Percentiles rank a stretch among this genome's conserved stretches.
phyloP scores from a whole-genome alignment of 2,113 vertebrate species.

The Paralichthys olivaceus region DNA sequence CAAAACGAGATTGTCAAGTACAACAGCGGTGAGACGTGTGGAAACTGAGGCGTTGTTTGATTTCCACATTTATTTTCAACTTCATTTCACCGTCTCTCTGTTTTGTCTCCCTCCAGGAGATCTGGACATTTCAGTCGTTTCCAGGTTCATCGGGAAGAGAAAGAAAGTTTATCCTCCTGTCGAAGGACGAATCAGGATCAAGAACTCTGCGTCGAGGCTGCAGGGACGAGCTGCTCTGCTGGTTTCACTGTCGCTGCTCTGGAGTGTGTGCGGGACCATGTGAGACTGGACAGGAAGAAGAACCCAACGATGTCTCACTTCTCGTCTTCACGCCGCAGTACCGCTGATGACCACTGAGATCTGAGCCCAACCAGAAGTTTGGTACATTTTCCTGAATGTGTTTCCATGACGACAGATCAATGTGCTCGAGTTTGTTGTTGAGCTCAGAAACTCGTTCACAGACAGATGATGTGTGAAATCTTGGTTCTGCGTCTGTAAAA shows the following conservation, averaged over 20 bases:
- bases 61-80: neutral
- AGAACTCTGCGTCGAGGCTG: conserved; percentile 43
- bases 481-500: too few relatives aligned
- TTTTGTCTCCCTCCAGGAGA: conserved; percentile 81
- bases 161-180: conserved; percentile 86
- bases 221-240: neutral
- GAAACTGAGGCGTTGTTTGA: too few relatives aligned
- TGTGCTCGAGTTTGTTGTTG: too few relatives aligned
- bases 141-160: conserved; percentile 85
- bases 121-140: conserved; percentile 85
- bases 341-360: neutral
- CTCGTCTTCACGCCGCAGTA: neutral
- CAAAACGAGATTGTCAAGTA: conserved; percentile 84
- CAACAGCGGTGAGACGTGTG: conserved; percentile 85
- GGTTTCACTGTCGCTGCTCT: conserved; percentile 56
- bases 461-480: too few relatives aligned
- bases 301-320: too few relatives aligned
- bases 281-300: neutral
- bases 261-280: conserved; percentile 10
- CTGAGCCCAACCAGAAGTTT: too few relatives aligned
- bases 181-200: conserved; percentile 89
- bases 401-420: too few relatives aligned
- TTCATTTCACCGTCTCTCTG: neutral
- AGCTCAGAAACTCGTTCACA: too few relatives aligned
- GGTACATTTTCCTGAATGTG: too few relatives aligned